Evolutionary conservation across 2,888 invertebrate genomes (phyloP), one percentile per base, ranked within the genome.

Genomic region (Cacoxenus indagator): DNA sequence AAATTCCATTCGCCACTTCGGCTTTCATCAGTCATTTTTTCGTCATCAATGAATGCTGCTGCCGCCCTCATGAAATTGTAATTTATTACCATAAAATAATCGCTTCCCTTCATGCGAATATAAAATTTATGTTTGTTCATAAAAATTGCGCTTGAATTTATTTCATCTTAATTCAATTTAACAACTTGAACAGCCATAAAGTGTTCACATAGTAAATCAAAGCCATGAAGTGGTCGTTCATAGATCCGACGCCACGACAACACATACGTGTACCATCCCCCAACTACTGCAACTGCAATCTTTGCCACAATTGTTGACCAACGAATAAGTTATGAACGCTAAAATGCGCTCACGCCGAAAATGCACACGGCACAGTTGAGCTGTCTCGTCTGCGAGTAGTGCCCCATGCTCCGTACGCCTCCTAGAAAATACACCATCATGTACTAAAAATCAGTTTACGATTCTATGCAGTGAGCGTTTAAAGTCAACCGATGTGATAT

Each of bases 121-220:
- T 37, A 78, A 83, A 82, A 82, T 82, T 84, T 84, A 84, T 83
- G 77, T 82, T 81, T 84, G 81, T 84, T 83, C 79, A 82, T 77
- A 78, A 77, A 76, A 78, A 76, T 76, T 74, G 75, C 70, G 68
- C 68, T 76, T 77, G 76, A 85, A 85, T 84, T 84, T 83, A 81
- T 84, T 81, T 83, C 85, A 82, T 84, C 84, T 84, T 84, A 84
- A 84, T 84, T 84, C 84, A 84, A 84, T 84, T 84, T 84, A 84
- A 84, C 84, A 84, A 84, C 84, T 85, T 85, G 85, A 84, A 83
- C 83, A 84, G 78, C 85, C 79, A 82, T 84, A 85, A 84, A 84
- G 84, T 83, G 83, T 84, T 84, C 84, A 84, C 84, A 85, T 85
- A 75, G 84, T 84, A 84, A 85, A 84, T 85, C 85, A 84, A 81